Base-by-base conservation (phyloP, 2,888 invertebrate genomes). In the Parascotia fuliginaria region DNA sequence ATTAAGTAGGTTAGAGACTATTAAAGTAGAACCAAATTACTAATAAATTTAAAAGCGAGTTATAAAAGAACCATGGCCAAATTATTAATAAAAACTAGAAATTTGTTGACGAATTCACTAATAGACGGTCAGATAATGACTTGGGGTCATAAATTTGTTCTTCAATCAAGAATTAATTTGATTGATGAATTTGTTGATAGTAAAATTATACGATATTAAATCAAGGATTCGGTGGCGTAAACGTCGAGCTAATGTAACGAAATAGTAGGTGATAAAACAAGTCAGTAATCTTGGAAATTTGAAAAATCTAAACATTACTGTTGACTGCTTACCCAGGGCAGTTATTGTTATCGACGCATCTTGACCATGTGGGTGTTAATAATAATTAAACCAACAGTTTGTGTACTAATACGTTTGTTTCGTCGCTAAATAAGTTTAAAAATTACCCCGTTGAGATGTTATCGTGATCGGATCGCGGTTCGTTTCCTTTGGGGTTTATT, bases 361-460 rank as follows among this genome's bases (percentile, higher is more conserved):
- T 55, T 45, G 13, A 11, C 34, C 14, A 65, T 55, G 80, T 80
- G 72, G 81, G 79, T 52, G 78, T 75, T 55, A 66, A 75, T 79
- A 74, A 70, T 55, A 57, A 71, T 79, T 73, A 81, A 79, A 75
- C 66, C 66, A 60, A 62, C 73, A 62, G 82, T 83, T 83, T 83
- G 80, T 77, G 68, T 82, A 79, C 73, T 78, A 85, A 86, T 83
- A 74, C 47, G 67, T 62, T 63, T 74, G 73, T 60, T 77, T 77
- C 60, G 70, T 73, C 68, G 70, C 74, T 78, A 79, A 82, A 83
- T 79, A 83, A 79, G 54, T 56, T 51, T 73, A 55, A 79, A 77
- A 79, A 77, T 78, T 71, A 72, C 73, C 57, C 72, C 39, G 28
- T 55, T 12, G 62, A 77, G 82, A 81, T 85, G 55, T 74, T 79